phyloP scores from a whole-genome alignment of 2,888 invertebrate genomes.

The Macropis europaea region DNA sequence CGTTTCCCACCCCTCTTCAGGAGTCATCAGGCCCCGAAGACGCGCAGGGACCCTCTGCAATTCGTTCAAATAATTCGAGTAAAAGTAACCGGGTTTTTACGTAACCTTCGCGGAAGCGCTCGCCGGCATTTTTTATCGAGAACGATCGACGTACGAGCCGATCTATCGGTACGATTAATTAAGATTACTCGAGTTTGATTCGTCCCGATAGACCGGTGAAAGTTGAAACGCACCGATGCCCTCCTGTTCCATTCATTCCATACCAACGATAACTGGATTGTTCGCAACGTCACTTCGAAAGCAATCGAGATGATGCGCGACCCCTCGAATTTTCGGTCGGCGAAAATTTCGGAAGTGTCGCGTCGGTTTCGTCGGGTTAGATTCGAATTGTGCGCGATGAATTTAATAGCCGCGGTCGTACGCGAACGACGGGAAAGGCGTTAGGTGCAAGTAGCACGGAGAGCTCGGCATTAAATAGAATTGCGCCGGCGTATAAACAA shows the following conservation, averaged over 20 bases:
- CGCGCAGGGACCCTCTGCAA: neutral
- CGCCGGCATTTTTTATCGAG: neutral
- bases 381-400: slow-evolving; percentile 74
- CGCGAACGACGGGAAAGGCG: slow-evolving; percentile 56
- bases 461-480: slow-evolving; percentile 73
- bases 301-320: too few relatives aligned
- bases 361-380: too few relatives aligned
- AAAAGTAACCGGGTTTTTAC: slow-evolving; percentile 21
- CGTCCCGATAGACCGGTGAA: slow-evolving; percentile 17
- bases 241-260: too few relatives aligned
- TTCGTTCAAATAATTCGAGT: neutral
- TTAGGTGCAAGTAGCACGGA: slow-evolving; percentile 36
- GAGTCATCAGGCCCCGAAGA: neutral
- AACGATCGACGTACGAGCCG: neutral
- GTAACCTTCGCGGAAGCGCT: slow-evolving; percentile 21
- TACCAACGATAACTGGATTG: too few relatives aligned
- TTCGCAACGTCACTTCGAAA: neutral
- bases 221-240: slow-evolving; percentile 12
- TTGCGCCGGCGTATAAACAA: slow-evolving; percentile 78
- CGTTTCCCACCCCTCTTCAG: neutral
- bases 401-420: slow-evolving; percentile 66
- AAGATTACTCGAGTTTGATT: slow-evolving; percentile 9
- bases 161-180: slow-evolving; percentile 23
- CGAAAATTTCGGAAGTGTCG: too few relatives aligned
- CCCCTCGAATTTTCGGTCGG: too few relatives aligned